These are phyloP conservation scores for Archaeoteleia sp. DNA, from an alignment of 2,888 invertebrate species.

Conservation along the genomic window DNA sequence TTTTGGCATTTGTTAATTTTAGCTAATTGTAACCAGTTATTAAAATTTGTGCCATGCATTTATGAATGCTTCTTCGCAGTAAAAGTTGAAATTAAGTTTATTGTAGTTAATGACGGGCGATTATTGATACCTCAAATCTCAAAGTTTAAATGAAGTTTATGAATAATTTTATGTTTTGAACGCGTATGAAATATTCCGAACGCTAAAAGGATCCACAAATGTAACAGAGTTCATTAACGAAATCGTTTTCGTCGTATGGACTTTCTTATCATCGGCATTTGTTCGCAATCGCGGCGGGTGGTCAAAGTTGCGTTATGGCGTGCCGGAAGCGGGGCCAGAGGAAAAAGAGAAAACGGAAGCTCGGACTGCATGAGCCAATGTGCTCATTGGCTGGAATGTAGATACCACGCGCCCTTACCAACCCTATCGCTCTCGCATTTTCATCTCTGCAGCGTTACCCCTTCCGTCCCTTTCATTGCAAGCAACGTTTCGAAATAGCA, in stretches of 20 bases:
- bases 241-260: background rate
- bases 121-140: no score
- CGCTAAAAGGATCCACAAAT: background rate
- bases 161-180: background rate
- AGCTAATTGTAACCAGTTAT: no score
- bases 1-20: no score
- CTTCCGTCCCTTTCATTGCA: constrained; percentile 27
- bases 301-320: constrained; percentile 21
- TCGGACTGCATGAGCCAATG: constrained; percentile 54
- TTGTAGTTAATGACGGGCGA: no score
- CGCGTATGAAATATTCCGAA: background rate
- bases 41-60: no score
- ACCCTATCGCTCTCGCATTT: constrained; percentile 46
- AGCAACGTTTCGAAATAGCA: constrained; percentile 46
- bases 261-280: constrained; percentile 13
- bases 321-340: constrained; percentile 41
- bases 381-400: constrained; percentile 69
- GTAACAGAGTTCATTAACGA: background rate
- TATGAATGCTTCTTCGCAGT: no score
- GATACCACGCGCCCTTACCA: constrained; percentile 56
- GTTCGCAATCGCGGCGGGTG: constrained; percentile 11
- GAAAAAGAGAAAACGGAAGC: constrained; percentile 50
- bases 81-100: no score
- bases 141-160: no score
- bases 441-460: constrained; percentile 15